A percentile compares a stretch with the other conserved stretches of the same genome.
These are phyloP conservation scores for Plectrocnemia conspersa DNA, from an alignment of 1,140 invertebrate genomes.

Conservation along the genomic window DNA sequence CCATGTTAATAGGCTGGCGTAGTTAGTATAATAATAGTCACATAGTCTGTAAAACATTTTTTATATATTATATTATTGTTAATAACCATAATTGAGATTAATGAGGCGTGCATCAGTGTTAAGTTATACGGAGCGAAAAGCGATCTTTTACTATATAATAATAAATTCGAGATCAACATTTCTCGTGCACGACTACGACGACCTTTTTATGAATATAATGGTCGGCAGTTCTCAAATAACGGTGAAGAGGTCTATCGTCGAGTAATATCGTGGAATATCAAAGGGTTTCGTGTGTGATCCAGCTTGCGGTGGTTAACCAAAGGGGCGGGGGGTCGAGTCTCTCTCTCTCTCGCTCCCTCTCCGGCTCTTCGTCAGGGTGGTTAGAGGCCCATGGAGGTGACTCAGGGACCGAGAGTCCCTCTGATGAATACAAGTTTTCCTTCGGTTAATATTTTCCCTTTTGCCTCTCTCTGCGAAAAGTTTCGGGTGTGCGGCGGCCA, in stretches of 20 bases:
- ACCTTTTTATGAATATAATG: constrained; percentile 12
- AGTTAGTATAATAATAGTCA: too few species aligned
- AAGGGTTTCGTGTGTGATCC: constrained; percentile 18
- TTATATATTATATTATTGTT: too few species aligned
- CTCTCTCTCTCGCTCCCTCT: too few species aligned
- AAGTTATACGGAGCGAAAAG: too few species aligned
- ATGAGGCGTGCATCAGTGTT: too few species aligned
- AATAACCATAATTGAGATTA: too few species aligned
- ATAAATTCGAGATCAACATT: neutral
- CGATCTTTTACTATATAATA: too few species aligned
- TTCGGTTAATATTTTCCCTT: constrained; percentile 34
- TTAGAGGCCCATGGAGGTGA: neutral
- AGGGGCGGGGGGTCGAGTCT: neutral
- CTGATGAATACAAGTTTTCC: constrained; percentile 22
- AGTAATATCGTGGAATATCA: constrained; percentile 23
- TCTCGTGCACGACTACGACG: too few species aligned
- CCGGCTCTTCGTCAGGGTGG: too few species aligned
- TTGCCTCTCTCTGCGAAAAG: constrained; percentile 21
- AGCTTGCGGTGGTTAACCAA: constrained; percentile 15
- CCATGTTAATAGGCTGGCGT: too few species aligned
- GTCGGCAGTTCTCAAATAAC: constrained; percentile 16
- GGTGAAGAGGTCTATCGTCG: constrained; percentile 13
- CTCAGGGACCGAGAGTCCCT: constrained; percentile 7
- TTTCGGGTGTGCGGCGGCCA: constrained; percentile 26
- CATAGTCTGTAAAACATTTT: too few species aligned